These are phyloP conservation scores for Dromaius novaehollandiae DNA, from an alignment of 2,113 vertebrate species.

Conservation along the genomic window DNA sequence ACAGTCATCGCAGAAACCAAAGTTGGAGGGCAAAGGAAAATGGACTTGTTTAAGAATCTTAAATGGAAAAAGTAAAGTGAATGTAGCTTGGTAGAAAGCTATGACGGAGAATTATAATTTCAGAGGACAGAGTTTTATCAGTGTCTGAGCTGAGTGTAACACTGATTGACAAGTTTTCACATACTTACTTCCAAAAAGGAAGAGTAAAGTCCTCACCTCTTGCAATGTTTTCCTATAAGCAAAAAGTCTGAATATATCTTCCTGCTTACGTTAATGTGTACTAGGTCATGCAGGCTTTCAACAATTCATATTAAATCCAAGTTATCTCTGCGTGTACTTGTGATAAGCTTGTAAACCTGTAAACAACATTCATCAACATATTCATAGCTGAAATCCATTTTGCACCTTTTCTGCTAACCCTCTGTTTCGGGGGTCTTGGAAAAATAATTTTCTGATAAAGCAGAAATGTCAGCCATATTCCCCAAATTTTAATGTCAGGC, in stretches of 20 bases:
- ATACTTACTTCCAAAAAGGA: constrained; percentile 7
- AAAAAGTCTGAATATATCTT: not conserved
- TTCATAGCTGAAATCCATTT: constrained; percentile 43
- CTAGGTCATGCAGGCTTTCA: constrained; percentile 28
- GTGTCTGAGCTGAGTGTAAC: not conserved
- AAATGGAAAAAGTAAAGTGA: not conserved
- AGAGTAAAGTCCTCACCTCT: not conserved
- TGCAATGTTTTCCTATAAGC: not conserved
- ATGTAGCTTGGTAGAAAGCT: not conserved
- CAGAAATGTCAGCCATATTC: constrained; percentile 31
- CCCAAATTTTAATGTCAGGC: not conserved
- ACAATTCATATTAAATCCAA: constrained; percentile 47
- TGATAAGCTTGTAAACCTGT: constrained; percentile 55
- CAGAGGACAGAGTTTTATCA: constrained; percentile 4
- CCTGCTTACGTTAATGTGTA: not conserved
- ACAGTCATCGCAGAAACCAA: not conserved
- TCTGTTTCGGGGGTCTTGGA: not conserved
- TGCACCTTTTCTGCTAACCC: constrained; percentile 39
- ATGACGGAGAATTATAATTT: not conserved
- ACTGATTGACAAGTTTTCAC: constrained; percentile 4
- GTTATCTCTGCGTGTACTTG: constrained; percentile 28
- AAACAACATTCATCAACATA: constrained; percentile 53
- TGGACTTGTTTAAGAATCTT: not conserved
- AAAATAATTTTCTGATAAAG: constrained; percentile 33
- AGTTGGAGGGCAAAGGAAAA: not conserved